A percentile compares a stretch with the other conserved stretches of the same genome.
Evolutionary conservation across 2,797 vertebrate genomes (phyloP).

Genomic region (Danio albolineatus): DNA sequence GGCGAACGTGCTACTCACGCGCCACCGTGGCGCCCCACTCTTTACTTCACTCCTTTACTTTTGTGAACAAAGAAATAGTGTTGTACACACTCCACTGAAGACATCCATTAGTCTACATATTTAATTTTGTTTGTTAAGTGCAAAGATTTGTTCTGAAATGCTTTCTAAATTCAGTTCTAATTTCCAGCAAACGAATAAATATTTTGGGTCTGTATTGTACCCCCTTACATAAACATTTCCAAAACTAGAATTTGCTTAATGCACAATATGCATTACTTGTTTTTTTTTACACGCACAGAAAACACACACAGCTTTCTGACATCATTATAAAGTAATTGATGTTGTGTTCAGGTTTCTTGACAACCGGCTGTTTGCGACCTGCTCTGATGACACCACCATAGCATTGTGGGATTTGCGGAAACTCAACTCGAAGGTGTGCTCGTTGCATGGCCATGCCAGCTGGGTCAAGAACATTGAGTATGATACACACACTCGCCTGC

Average conservation of each 20-base stretch:
- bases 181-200: too few relatives aligned
- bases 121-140: too few relatives aligned
- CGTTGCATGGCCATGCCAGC: constrained; percentile 96
- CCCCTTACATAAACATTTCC: too few relatives aligned
- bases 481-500: constrained; percentile 93
- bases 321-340: background rate
- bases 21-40: too few relatives aligned
- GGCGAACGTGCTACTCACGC: too few relatives aligned
- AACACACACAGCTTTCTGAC: background rate
- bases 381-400: constrained; percentile 98
- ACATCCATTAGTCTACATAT: too few relatives aligned
- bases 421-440: constrained; percentile 94
- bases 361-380: constrained; percentile 97
- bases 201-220: too few relatives aligned
- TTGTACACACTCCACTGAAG: too few relatives aligned
- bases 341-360: constrained; percentile 89
- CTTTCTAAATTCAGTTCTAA: too few relatives aligned
- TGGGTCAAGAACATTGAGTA: constrained; percentile 99
- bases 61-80: too few relatives aligned
- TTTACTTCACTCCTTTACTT: too few relatives aligned
- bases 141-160: too few relatives aligned
- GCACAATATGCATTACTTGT: background rate
- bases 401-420: constrained; percentile 97
- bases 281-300: background rate
- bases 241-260: background rate